Percentiles rank a stretch among this genome's conserved stretches.
Conservation (phyloP, 64 coral and sea anemone genomes). For the Dendrophyllia cribrosa region DNA sequence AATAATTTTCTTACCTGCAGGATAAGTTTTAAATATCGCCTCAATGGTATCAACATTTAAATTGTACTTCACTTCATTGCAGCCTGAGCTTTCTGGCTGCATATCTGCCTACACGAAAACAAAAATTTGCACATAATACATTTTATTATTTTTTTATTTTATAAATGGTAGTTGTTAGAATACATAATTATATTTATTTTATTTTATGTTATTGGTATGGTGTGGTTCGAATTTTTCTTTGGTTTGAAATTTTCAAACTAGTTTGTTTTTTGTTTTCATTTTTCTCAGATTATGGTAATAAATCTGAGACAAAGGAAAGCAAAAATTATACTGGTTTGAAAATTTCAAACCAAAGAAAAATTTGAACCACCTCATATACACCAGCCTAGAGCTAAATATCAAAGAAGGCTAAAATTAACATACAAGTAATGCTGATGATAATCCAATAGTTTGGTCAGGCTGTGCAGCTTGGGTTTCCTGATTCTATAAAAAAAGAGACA, state of each 20-base stretch:
- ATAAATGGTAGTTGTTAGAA: too few relatives aligned
- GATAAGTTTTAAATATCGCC: conserved; percentile 98
- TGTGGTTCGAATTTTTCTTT: too few relatives aligned
- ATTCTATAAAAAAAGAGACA: background rate
- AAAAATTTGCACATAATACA: background rate
- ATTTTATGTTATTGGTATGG: too few relatives aligned
- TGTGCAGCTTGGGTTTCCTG: conserved; percentile 37
- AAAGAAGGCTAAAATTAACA: background rate
- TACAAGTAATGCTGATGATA: conserved; percentile 62
- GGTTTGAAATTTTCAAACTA: too few relatives aligned
- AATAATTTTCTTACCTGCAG: conserved; percentile 73
- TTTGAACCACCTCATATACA: too few relatives aligned
- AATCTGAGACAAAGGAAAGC: too few relatives aligned
- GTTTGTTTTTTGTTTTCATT: too few relatives aligned
- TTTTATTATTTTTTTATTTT: background rate
- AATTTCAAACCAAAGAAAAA: too few relatives aligned
- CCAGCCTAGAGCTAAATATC: background rate
- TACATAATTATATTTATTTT: too few relatives aligned
- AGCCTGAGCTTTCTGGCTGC: conserved; percentile 93
- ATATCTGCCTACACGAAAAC: conserved; percentile 77
- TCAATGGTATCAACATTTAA: conserved; percentile 98
- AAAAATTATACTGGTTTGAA: too few relatives aligned
- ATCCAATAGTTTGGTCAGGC: conserved; percentile 27
- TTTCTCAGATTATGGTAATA: too few relatives aligned
- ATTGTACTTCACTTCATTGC: conserved; percentile 98